These are phyloP conservation scores for Phalloptychus januarius DNA, from an alignment of 2,797 vertebrate species.

Conservation along the genomic window DNA sequence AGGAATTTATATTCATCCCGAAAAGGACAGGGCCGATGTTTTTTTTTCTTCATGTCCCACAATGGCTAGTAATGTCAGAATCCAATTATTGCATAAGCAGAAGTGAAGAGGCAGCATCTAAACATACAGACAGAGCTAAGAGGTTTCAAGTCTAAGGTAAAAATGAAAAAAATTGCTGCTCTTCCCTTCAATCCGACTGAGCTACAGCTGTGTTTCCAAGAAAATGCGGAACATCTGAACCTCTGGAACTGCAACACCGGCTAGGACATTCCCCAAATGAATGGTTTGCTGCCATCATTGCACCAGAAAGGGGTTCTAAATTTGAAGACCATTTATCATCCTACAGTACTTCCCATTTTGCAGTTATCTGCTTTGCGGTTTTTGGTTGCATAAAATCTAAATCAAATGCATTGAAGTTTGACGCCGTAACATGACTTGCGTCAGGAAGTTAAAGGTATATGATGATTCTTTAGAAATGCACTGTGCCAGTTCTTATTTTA, in stretches of 20 bases:
- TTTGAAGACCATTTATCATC: neutral
- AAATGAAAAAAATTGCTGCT: neutral
- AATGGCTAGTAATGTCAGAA: neutral
- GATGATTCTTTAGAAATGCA: neutral
- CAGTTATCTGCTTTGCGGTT: neutral
- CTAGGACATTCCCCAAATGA: neutral
- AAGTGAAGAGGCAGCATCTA: neutral
- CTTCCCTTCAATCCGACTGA: neutral
- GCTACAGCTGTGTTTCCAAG: neutral
- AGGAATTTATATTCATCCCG: neutral
- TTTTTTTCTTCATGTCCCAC: neutral
- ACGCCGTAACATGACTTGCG: neutral
- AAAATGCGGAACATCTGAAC: neutral
- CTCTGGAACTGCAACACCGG: neutral
- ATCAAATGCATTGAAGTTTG: neutral
- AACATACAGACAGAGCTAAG: neutral
- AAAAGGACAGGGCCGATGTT: neutral
- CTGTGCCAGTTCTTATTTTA: neutral
- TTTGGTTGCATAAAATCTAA: neutral
- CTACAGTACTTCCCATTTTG: neutral
- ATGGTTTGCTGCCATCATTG: neutral
- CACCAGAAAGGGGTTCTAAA: neutral
- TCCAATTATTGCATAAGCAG: neutral
- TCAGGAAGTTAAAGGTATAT: neutral
- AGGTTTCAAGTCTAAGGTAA: neutral